Conservation (phyloP, 2,113 vertebrate genomes). For the Oceanites oceanicus region DNA sequence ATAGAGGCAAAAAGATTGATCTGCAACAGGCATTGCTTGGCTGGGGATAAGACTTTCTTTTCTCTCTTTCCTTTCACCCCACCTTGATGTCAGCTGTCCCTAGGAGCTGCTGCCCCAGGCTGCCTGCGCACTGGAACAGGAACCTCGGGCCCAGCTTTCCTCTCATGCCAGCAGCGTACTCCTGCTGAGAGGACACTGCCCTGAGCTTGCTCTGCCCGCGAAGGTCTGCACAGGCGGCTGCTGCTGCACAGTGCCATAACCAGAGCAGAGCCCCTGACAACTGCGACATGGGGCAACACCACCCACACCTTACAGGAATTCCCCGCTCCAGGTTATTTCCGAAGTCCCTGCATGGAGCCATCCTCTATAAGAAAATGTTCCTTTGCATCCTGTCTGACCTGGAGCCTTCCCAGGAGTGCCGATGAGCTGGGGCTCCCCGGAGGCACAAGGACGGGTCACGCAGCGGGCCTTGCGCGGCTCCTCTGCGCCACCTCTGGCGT, state of each 20-base stretch:
- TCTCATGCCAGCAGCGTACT: rapidly evolving
- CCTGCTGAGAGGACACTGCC: background rate
- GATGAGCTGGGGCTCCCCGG: background rate
- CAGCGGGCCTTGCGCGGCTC: background rate
- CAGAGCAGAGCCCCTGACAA: rapidly evolving
- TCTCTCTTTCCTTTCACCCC: background rate
- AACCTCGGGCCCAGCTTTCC: background rate
- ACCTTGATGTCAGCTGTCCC: background rate
- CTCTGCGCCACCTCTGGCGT: background rate
- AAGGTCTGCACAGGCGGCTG: background rate
- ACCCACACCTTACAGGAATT: rapidly evolving
- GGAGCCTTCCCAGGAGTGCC: background rate
- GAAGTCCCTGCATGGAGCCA: background rate
- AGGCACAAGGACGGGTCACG: rapidly evolving
- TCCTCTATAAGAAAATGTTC: rapidly evolving
- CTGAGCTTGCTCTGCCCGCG: background rate
- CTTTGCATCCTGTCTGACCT: background rate
- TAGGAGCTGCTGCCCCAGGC: background rate
- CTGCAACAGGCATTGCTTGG: background rate
- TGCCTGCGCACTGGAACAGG: too few relatives aligned
- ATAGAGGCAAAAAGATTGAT: rapidly evolving
- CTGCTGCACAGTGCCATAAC: rapidly evolving
- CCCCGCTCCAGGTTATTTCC: rapidly evolving
- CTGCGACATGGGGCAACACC: rapidly evolving
- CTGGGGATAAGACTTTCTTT: background rate